A percentile compares a stretch with the other conserved stretches of the same genome.
phyloP scores from a whole-genome alignment of 2,113 vertebrate species.

The Thamnophis sirtalis region DNA sequence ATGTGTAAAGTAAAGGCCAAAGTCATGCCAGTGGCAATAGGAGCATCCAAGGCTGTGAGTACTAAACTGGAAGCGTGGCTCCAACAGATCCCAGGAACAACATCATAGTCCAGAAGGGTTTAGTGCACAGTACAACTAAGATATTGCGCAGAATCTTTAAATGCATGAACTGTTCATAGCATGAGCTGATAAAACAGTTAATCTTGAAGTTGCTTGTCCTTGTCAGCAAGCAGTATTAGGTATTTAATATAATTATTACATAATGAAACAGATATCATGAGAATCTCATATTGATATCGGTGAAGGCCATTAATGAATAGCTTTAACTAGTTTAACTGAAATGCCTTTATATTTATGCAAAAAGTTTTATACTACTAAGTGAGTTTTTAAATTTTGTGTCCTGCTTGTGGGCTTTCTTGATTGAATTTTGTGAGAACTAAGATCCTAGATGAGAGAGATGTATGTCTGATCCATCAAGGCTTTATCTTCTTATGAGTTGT shows the following conservation, averaged over 20 bases:
- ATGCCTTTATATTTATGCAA: background rate
- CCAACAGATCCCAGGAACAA: background rate
- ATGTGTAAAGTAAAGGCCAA: background rate
- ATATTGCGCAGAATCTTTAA: background rate
- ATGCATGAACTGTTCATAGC: background rate
- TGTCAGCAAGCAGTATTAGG: background rate
- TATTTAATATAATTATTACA: background rate
- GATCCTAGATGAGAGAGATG: background rate
- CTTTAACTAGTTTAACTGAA: background rate
- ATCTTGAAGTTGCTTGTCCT: background rate
- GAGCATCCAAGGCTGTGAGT: background rate
- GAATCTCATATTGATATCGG: background rate
- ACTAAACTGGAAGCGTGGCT: background rate
- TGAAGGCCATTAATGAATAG: background rate
- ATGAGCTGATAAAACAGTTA: background rate
- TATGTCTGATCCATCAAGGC: background rate
- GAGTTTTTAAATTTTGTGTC: background rate
- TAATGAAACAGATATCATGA: background rate
- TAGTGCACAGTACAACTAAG: background rate
- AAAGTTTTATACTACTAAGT: background rate
- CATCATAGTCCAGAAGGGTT: background rate
- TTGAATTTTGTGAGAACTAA: background rate
- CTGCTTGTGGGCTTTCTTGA: background rate
- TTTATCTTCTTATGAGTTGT: background rate
- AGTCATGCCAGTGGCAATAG: background rate